These are phyloP conservation scores for Scolopax rusticola DNA, from an alignment of 2,797 vertebrate species.

Conservation along the genomic window DNA sequence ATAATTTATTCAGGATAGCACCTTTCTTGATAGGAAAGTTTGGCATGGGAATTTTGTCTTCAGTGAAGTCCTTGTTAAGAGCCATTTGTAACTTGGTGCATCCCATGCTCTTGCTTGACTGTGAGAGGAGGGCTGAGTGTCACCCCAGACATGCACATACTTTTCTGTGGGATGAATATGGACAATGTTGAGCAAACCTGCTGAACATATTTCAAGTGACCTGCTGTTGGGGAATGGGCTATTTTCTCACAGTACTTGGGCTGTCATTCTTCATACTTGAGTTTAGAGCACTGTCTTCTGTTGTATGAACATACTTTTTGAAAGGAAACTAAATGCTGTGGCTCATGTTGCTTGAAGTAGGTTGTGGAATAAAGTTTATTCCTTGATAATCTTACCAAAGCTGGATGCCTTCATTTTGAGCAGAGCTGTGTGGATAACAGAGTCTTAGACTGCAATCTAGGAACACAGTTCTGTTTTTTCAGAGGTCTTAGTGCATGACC, in stretches of 20 bases:
- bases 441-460: not conserved
- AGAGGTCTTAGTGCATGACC: not conserved
- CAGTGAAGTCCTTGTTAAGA: not conserved
- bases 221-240: not conserved
- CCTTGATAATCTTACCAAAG: not conserved
- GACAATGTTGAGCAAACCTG: not conserved
- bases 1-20: not conserved
- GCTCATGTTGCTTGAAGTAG: not conserved
- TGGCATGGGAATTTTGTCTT: not conserved
- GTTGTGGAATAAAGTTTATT: not conserved
- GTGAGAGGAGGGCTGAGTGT: not conserved
- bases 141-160: not conserved
- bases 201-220: accelerated
- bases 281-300: not conserved
- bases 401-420: not conserved
- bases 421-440: not conserved
- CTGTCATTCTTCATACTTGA: accelerated
- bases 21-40: not conserved
- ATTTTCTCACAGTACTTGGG: not conserved
- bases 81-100: not conserved
- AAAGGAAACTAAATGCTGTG: not conserved
- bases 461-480: not conserved
- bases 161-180: not conserved
- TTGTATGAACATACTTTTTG: not conserved
- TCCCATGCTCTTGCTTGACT: not conserved